These are phyloP conservation scores for Cylindroiulus punctatus DNA, from an alignment of 2,888 invertebrate species.

Conservation along the genomic window DNA sequence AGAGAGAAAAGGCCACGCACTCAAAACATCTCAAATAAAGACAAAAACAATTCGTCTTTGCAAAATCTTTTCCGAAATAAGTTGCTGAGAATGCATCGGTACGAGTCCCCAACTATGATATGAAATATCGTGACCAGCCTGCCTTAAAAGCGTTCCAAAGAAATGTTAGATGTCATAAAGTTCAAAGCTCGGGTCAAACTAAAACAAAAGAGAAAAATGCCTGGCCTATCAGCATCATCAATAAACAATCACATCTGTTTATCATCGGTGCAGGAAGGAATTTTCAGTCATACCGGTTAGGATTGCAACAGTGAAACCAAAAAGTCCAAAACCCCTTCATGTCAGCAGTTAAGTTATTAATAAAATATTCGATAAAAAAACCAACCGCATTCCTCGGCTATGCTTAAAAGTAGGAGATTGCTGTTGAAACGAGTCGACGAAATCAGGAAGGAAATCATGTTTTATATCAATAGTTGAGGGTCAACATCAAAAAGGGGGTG, in stretches of 20 bases:
- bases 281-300: slow-evolving; percentile 14
- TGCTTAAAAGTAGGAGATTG: neutral
- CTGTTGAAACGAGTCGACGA: neutral
- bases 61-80: slow-evolving; percentile 3
- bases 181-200: slow-evolving; percentile 2
- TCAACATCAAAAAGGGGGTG: neutral
- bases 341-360: slow-evolving; percentile 15
- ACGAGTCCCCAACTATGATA: neutral
- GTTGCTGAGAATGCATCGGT: neutral
- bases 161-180: slow-evolving; percentile 34
- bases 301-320: neutral
- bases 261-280: neutral
- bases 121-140: neutral
- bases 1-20: neutral
- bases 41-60: neutral
- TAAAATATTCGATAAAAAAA: neutral
- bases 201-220: slow-evolving; percentile 14
- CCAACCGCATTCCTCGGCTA: neutral
- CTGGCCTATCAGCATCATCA: neutral
- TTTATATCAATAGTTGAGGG: neutral
- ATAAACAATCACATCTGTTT: slow-evolving; percentile 19
- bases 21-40: neutral
- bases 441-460: slow-evolving; percentile 1
- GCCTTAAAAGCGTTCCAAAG: neutral
- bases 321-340: neutral